Percentiles rank a stretch among this genome's conserved stretches.
Conservation (phyloP, 2,888 invertebrate genomes). For the Eumacrocentrus americanus region DNA sequence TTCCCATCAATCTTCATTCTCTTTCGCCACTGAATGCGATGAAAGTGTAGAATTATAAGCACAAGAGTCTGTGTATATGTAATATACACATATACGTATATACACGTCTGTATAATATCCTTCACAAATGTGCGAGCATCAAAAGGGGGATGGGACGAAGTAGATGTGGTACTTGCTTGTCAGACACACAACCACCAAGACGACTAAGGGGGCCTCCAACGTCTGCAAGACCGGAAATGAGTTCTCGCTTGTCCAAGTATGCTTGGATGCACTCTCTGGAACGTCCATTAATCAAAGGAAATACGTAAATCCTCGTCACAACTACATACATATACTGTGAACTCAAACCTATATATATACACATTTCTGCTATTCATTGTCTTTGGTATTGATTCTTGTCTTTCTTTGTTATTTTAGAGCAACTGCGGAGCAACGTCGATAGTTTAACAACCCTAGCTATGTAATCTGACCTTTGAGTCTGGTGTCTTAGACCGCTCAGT, state of each 20-base stretch:
- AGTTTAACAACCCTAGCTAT: no score
- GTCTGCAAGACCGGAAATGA: constrained; percentile 49
- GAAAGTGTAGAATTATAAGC: background rate
- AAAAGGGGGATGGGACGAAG: background rate
- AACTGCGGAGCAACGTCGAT: no score
- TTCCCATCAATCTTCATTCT: constrained; percentile 17
- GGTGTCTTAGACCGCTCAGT: no score
- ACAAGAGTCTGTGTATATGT: background rate
- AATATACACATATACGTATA: no score
- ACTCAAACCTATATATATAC: no score
- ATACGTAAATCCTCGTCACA: background rate
- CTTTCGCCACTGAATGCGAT: constrained; percentile 19
- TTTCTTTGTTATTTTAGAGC: no score
- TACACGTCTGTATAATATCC: background rate
- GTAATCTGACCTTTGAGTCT: no score
- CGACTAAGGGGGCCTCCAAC: background rate
- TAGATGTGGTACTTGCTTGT: constrained; percentile 1
- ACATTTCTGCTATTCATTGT: no score
- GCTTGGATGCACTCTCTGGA: constrained; percentile 39
- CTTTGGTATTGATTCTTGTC: no score
- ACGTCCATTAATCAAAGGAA: constrained; percentile 55
- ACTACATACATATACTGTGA: background rate
- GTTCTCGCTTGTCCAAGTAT: constrained; percentile 52
- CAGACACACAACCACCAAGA: constrained; percentile 6
- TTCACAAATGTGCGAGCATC: background rate